Percentiles rank a stretch among this genome's conserved stretches.
These are phyloP conservation scores for Chironomus riparius DNA, from an alignment of 2,888 invertebrate genomes.

Conservation along the genomic window DNA sequence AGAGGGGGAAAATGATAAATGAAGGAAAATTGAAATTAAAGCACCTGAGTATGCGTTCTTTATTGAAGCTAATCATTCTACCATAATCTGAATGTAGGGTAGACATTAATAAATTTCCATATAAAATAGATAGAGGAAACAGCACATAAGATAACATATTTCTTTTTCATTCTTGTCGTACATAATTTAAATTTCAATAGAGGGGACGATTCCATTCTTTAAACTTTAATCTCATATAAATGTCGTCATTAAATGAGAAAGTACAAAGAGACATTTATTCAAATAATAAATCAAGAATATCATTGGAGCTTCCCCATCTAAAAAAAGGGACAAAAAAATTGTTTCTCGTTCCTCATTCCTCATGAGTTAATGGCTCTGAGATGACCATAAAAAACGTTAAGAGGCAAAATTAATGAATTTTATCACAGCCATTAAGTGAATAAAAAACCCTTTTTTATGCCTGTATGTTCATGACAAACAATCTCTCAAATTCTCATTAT, in stretches of 20 bases:
- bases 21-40: not conserved
- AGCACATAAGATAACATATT: too few relatives aligned
- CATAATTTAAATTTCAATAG: too few relatives aligned
- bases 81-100: not conserved
- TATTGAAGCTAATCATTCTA: too few relatives aligned
- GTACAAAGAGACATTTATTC: not conserved
- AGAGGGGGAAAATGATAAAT: not conserved
- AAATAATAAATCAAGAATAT: not conserved
- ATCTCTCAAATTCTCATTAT: too few relatives aligned
- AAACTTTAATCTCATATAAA: not conserved
- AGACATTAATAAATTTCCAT: not conserved
- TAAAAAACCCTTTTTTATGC: not conserved
- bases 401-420: constrained; percentile 9
- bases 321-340: not conserved
- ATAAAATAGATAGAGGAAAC: not conserved
- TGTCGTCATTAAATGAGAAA: not conserved
- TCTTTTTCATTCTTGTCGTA: too few relatives aligned
- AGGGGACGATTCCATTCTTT: too few relatives aligned
- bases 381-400: constrained; percentile 5
- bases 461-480: too few relatives aligned
- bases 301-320: not conserved
- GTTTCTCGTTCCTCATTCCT: not conserved
- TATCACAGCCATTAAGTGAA: not conserved
- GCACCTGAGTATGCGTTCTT: not conserved
- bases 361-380: not conserved